Evolutionary conservation across 2,888 invertebrate genomes (phyloP).

Genomic region (Caenorhabditis angaria): DNA sequence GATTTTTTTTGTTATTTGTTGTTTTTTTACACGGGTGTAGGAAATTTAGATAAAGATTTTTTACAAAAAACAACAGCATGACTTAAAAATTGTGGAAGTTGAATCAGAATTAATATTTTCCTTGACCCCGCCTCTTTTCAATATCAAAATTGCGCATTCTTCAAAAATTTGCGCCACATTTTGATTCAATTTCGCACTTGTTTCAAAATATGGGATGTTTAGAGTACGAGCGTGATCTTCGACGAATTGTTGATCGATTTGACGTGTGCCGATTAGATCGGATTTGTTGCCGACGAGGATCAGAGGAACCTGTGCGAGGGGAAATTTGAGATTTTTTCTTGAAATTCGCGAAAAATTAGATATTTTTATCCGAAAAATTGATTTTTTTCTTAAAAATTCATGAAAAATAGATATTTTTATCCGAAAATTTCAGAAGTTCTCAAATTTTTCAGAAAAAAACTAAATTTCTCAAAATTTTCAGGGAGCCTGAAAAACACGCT

Average conservation of each 20-base stretch:
- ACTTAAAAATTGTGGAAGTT: not conserved
- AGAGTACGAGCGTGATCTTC: constrained; percentile 72
- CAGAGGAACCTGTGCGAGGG: constrained; percentile 82
- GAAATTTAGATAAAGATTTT: not conserved
- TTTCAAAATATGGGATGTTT: constrained; percentile 95
- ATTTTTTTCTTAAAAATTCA: too few species aligned
- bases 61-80: constrained; percentile 37
- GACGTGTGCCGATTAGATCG: constrained; percentile 96
- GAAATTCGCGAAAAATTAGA: not conserved
- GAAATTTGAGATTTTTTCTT: not conserved
- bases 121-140: constrained; percentile 13
- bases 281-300: constrained; percentile 99
- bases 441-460: too few species aligned
- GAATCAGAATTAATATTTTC: not conserved
- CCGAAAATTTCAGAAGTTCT: too few species aligned
- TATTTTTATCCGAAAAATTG: too few species aligned
- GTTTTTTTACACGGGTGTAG: constrained; percentile 3
- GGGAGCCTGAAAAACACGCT: too few species aligned
- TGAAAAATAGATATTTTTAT: too few species aligned
- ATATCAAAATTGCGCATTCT: constrained; percentile 36
- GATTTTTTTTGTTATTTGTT: constrained; percentile 11
- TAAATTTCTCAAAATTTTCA: too few species aligned
- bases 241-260: constrained; percentile 91
- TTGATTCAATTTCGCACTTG: constrained; percentile 99
- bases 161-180: constrained; percentile 85